phyloP scores from a whole-genome alignment of 2,797 vertebrate species.

The Pampus argenteus region DNA sequence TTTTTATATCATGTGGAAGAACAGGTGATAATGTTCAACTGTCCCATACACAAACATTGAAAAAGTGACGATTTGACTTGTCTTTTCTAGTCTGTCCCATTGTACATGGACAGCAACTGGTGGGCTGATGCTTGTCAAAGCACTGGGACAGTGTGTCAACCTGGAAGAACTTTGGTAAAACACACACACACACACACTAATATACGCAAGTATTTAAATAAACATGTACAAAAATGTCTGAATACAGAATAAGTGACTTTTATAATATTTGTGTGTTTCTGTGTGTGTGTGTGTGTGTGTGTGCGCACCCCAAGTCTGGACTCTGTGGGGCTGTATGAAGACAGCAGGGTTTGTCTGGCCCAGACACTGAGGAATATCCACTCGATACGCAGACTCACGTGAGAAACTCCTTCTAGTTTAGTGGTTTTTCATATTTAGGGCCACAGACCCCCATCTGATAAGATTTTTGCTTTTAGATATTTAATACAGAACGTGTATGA shows the following conservation, averaged over 20 bases:
- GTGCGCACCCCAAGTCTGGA: constrained; percentile 80
- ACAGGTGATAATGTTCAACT: neutral
- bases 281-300: neutral
- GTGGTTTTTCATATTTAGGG: too few relatives aligned
- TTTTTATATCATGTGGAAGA: neutral
- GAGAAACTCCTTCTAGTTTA: constrained; percentile 65
- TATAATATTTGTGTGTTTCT: neutral
- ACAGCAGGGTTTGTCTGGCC: constrained; percentile 68
- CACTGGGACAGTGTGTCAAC: constrained; percentile 62
- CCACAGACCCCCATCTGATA: too few relatives aligned
- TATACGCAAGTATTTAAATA: neutral
- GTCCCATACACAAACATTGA: neutral
- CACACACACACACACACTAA: neutral
- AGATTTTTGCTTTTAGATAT: too few relatives aligned
- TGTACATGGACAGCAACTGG: constrained; percentile 66
- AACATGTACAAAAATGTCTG: neutral
- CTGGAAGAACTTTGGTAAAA: constrained; percentile 80
- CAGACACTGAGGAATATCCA: constrained; percentile 70
- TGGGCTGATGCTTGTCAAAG: constrained; percentile 64
- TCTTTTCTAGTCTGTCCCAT: constrained; percentile 76
- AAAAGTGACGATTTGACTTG: neutral
- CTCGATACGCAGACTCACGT: constrained; percentile 84
- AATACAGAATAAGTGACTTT: neutral
- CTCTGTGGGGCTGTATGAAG: constrained; percentile 72
- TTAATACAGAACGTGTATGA: too few relatives aligned